phyloP scores from a whole-genome alignment of 2,113 vertebrate species.

The Paratilapia polleni region DNA sequence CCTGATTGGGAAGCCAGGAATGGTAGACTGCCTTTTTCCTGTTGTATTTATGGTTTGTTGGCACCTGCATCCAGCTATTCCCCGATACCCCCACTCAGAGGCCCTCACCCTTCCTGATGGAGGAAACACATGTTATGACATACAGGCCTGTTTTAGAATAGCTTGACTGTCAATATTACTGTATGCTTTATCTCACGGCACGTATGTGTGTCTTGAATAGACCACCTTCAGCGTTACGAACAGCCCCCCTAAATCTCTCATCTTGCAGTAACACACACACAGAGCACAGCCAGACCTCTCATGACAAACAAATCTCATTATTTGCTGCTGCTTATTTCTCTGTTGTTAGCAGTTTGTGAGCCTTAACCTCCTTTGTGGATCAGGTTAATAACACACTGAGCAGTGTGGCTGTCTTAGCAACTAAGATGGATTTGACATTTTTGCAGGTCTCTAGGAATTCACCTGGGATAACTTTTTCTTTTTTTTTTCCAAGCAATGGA shows the following conservation, averaged over 20 bases:
- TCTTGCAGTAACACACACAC: neutral
- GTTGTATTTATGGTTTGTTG: constrained; percentile 17
- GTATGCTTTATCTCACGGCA: constrained; percentile 8
- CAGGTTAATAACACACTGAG: constrained; percentile 37
- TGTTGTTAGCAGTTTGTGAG: constrained; percentile 28
- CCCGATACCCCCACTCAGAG: neutral
- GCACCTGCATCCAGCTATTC: constrained; percentile 7
- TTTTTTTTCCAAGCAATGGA: neutral
- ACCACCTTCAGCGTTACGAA: neutral
- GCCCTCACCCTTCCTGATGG: constrained; percentile 66
- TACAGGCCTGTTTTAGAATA: constrained; percentile 32
- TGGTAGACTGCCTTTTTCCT: constrained; percentile 17
- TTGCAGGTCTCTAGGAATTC: constrained; percentile 24
- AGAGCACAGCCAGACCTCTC: neutral
- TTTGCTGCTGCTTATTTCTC: constrained; percentile 33
- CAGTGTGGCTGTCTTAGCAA: constrained; percentile 47
- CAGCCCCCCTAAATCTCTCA: neutral
- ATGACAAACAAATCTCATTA: constrained; percentile 38
- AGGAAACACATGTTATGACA: constrained; percentile 63
- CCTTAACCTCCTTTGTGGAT: constrained; percentile 38
- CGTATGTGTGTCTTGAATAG: neutral
- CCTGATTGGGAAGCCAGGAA: neutral
- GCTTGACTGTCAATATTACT: constrained; percentile 19
- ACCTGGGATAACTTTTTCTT: neutral
- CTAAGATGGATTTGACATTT: constrained; percentile 65